Percentiles rank a stretch among this genome's conserved stretches.
These are phyloP conservation scores for Notolabrus celidotus DNA, from an alignment of 2,797 vertebrate genomes.

Conservation along the genomic window DNA sequence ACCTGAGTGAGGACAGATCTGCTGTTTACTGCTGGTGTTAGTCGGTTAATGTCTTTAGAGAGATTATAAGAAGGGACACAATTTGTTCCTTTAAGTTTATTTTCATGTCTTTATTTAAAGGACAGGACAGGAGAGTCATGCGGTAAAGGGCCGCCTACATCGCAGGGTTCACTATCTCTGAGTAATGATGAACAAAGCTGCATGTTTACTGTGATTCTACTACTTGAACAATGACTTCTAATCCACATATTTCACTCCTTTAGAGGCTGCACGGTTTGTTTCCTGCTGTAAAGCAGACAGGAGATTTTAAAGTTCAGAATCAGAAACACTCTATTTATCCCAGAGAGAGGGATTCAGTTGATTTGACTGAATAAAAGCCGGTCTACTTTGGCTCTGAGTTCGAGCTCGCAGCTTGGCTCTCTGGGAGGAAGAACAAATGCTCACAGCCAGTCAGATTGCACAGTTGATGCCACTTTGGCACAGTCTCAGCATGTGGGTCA, in stretches of 20 bases:
- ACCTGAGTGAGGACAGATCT: conserved; percentile 35
- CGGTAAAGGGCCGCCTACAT: too few relatives aligned
- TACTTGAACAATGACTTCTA: conserved; percentile 6
- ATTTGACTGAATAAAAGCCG: too few relatives aligned
- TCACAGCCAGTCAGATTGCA: conserved; percentile 68
- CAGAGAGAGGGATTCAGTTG: too few relatives aligned
- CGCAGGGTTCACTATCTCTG: too few relatives aligned
- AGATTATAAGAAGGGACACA: conserved; percentile 7
- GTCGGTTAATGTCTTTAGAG: conserved; percentile 38
- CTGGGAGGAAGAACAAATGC: conserved; percentile 64
- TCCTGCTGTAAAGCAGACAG: not conserved
- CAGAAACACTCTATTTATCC: too few relatives aligned
- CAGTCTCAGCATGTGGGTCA: conserved; percentile 62
- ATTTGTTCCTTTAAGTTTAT: not conserved
- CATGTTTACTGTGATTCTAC: conserved; percentile 3
- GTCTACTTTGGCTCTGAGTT: conserved; percentile 5
- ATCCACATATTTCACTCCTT: conserved; percentile 29
- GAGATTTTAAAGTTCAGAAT: not conserved
- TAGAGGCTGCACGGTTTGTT: conserved; percentile 24
- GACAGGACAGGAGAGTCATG: too few relatives aligned
- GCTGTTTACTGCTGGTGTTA: conserved; percentile 72
- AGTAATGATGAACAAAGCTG: conserved; percentile 20
- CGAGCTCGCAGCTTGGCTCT: conserved; percentile 27
- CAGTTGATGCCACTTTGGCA: conserved; percentile 60
- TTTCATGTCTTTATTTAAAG: too few relatives aligned